Conservation (phyloP, 2,888 invertebrate genomes). For the Morpho achilles region DNA sequence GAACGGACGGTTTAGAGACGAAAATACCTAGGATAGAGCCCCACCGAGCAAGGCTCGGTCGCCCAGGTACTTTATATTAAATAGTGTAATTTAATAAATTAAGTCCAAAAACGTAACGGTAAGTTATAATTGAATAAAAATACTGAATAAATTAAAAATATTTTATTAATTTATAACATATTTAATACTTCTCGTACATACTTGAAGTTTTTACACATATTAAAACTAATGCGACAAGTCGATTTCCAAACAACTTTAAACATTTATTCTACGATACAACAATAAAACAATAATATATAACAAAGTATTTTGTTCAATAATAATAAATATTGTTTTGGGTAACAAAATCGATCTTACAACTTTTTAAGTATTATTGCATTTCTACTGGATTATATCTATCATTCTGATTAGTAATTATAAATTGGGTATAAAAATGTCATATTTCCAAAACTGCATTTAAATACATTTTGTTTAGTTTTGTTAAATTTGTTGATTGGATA, state of each 20-base stretch:
- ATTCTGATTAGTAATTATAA: not conserved
- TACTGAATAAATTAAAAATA: conserved; percentile 9
- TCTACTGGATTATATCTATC: not conserved
- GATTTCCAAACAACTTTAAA: conserved; percentile 3
- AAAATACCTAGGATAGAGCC: too few species aligned
- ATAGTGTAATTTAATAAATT: too few species aligned
- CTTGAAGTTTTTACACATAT: conserved; percentile 21
- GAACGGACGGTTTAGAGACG: too few species aligned
- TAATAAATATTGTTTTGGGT: not conserved
- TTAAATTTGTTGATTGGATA: too few species aligned
- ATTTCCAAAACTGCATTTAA: not conserved
- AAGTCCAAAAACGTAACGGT: too few species aligned
- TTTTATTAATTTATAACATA: conserved; percentile 22
- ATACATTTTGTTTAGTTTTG: not conserved
- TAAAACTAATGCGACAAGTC: conserved; percentile 26
- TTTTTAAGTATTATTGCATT: not conserved
- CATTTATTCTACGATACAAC: not conserved
- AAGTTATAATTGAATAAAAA: conserved; percentile 4
- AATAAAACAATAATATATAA: not conserved
- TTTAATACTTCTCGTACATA: conserved; percentile 17
- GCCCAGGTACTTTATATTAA: too few species aligned
- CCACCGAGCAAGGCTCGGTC: too few species aligned
- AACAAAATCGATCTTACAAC: conserved; percentile 3
- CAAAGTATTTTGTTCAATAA: not conserved
- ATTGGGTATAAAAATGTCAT: not conserved